phyloP scores from a whole-genome alignment of 2,797 vertebrate genomes.

The Apogon talboti region DNA sequence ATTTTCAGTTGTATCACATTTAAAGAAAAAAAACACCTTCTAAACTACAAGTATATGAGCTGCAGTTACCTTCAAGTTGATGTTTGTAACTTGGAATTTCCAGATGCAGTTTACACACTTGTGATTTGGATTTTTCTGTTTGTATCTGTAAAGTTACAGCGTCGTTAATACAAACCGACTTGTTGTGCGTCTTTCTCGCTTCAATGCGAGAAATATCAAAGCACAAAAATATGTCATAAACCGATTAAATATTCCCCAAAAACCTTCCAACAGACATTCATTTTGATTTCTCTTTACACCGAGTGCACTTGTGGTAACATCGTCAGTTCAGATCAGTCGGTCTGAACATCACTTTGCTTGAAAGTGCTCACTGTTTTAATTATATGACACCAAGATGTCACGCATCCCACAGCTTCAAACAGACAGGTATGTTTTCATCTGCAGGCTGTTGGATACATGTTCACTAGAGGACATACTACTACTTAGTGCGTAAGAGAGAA shows the following conservation, averaged over 20 bases:
- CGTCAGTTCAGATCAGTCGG: neutral
- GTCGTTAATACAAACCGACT: neutral
- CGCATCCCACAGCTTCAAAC: slow-evolving; percentile 15
- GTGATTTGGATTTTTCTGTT: neutral
- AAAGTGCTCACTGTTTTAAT: slow-evolving; percentile 1
- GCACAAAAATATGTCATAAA: slow-evolving; percentile 20
- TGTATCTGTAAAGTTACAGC: neutral
- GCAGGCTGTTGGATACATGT: slow-evolving; percentile 30
- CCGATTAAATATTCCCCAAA: slow-evolving; percentile 20
- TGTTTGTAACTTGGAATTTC: neutral
- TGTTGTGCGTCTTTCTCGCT: slow-evolving; percentile 45
- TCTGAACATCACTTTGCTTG: neutral
- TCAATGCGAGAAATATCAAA: slow-evolving; percentile 40
- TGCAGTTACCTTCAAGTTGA: neutral
- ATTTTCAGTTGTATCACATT: neutral
- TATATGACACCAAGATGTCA: neutral
- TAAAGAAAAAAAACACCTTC: neutral
- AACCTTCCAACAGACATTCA: slow-evolving; percentile 42
- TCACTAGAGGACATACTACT: slow-evolving; percentile 32
- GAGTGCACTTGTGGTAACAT: neutral
- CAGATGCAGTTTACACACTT: neutral
- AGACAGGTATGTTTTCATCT: neutral
- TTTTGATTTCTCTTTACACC: slow-evolving; percentile 5
- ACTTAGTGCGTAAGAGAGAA: slow-evolving; percentile 42
- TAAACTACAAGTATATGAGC: neutral